Conservation (phyloP, 1,140 invertebrate genomes). For the Hormaphis cornu region DNA sequence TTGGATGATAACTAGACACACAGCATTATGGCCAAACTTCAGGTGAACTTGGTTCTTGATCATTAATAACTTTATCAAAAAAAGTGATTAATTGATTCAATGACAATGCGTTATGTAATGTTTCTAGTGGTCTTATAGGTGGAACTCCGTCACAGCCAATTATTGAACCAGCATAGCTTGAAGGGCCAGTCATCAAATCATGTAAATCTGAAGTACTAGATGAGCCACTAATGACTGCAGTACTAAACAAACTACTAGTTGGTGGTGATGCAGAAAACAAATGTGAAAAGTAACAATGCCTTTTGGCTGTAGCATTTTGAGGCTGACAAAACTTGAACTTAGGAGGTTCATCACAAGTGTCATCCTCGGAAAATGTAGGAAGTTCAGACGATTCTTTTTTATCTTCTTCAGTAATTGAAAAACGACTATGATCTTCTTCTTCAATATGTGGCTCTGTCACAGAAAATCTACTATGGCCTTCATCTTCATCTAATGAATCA, state of each 20-base stretch:
- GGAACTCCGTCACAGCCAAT: conserved; percentile 83
- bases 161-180: conserved; percentile 63
- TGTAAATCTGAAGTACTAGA: conserved; percentile 81
- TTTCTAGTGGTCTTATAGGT: conserved; percentile 86
- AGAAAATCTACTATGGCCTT: conserved; percentile 25
- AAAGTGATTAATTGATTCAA: conserved; percentile 80
- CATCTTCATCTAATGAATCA: conserved; percentile 27
- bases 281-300: conserved; percentile 21
- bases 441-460: conserved; percentile 22
- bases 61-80: conserved; percentile 62
- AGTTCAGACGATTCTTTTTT: conserved; percentile 19
- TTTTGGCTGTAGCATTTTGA: conserved; percentile 4
- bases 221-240: conserved; percentile 85
- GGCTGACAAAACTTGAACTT: conserved; percentile 28
- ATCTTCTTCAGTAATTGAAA: conserved; percentile 25
- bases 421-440: conserved; percentile 28
- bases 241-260: conserved; percentile 76
- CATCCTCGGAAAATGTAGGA: conserved; percentile 12
- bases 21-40: conserved; percentile 5
- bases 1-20: neutral
- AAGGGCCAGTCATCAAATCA: conserved; percentile 66
- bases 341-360: conserved; percentile 10
- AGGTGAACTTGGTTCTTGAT: conserved; percentile 13
- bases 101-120: conserved; percentile 89
- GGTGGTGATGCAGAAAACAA: conserved; percentile 46